Evolutionary conservation across 2,797 vertebrate genomes (phyloP).

Genomic region (Coccyzus lansbergi): DNA sequence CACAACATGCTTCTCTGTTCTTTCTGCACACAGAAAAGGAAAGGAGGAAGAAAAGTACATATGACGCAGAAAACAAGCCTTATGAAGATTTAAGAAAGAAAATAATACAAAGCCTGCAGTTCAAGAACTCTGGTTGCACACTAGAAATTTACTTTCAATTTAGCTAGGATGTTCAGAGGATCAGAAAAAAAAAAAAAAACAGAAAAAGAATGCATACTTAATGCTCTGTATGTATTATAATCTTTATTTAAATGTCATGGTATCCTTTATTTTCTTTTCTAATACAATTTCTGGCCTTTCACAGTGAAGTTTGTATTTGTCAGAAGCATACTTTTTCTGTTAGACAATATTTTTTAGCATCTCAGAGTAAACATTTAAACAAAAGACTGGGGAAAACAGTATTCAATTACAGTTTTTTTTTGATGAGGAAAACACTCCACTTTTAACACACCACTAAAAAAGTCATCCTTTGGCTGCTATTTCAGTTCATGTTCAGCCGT

Average conservation of each 20-base stretch:
- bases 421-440: constrained; percentile 16
- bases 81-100: constrained; percentile 32
- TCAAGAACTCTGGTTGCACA: constrained; percentile 6
- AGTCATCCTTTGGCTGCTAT: not conserved
- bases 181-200: not conserved
- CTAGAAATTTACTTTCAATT: constrained; percentile 45
- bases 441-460: constrained; percentile 43
- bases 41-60: constrained; percentile 66
- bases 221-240: constrained; percentile 21
- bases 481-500: constrained; percentile 26
- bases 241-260: constrained; percentile 21
- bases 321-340: constrained; percentile 55
- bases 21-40: constrained; percentile 76
- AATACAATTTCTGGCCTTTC: constrained; percentile 37
- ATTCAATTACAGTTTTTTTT: constrained; percentile 29
- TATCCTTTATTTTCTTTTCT: constrained; percentile 51
- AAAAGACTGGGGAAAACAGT: not conserved
- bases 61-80: constrained; percentile 47
- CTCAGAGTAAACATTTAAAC: constrained; percentile 50
- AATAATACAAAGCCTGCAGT: not conserved
- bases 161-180: constrained; percentile 37
- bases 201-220: not conserved
- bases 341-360: constrained; percentile 44
- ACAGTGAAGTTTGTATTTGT: constrained; percentile 53
- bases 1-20: constrained; percentile 75